Evolutionary conservation across 2,888 invertebrate species (phyloP), one percentile per base, ranked within the genome.

Genomic region (Lithophane ornitopus): DNA sequence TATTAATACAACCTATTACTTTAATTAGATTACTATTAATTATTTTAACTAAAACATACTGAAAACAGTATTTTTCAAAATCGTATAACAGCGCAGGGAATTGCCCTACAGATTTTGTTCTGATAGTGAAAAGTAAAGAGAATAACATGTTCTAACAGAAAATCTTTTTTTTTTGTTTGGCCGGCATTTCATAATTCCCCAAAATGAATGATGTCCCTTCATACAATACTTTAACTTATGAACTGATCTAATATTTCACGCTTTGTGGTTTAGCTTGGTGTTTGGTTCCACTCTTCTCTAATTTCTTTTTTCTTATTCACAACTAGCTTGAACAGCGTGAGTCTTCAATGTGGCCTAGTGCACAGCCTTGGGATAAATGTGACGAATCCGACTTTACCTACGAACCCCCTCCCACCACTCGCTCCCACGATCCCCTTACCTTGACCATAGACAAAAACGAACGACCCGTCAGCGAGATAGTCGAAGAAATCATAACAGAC

Each of bases 291-390:
- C 72, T 85, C 85, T 89, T 91, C 88, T 91, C 88, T 91, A 80
- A 88, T 86, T 56, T 49, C 83, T 88, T 84, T 85, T 91, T 91
- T 89, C 90, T 93, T 91, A 92, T 91, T 88, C 90, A 93, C 88
- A 80, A 93, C 88, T 94, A 96, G 96, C 95, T 96, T 94, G 96
- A 96, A 94, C 93, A 92, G 54, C 95, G 93, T 84, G 93, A 92
- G 85, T 89, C 92, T 82, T 89, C 92, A 85, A 90, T 95, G 80
- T 95, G 95, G 94, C 93, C 94, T 88, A 89, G 86, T 82, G 89
- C 90, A 88, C 91, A 92, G 82, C 95, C 95, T 82, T 96, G 96
- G 96, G 92, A 94, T 81, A 91, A 89, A 81, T 94, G 88, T 93
- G 94, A 95, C 88, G 95, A 95, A 87, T 92, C 93, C 78, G 86